phyloP scores from a whole-genome alignment of 2,797 vertebrate species.

The Pangasius mekongensis region DNA sequence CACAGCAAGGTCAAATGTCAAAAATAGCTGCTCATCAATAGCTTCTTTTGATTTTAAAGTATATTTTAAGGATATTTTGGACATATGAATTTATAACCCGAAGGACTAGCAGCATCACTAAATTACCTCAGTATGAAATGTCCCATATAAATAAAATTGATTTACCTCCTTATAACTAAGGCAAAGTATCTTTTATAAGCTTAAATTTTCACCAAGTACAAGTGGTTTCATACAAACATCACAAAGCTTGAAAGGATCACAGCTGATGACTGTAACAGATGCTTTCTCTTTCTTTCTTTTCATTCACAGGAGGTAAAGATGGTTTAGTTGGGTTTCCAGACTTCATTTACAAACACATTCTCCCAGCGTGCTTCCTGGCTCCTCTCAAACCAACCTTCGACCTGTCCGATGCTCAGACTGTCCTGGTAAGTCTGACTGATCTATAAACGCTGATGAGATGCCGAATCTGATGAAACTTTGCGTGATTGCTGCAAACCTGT shows the following conservation, averaged over 20 bases:
- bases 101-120: too few relatives aligned
- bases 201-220: not conserved
- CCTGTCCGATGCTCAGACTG: slow-evolving; percentile 94
- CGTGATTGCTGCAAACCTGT: not conserved
- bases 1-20: too few relatives aligned
- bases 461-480: not conserved
- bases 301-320: slow-evolving; percentile 87
- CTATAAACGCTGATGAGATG: not conserved
- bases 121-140: too few relatives aligned
- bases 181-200: not conserved
- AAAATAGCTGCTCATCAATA: too few relatives aligned
- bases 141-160: too few relatives aligned
- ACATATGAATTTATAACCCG: too few relatives aligned
- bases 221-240: not conserved
- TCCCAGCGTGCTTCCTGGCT: slow-evolving; percentile 94
- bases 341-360: slow-evolving; percentile 97
- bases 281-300: not conserved
- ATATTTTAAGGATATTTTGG: too few relatives aligned
- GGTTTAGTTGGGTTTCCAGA: slow-evolving; percentile 95
- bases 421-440: slow-evolving; percentile 80
- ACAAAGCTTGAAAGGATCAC: not conserved
- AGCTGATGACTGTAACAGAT: not conserved
- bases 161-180: too few relatives aligned
- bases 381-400: slow-evolving; percentile 96
- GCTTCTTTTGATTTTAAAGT: too few relatives aligned